Conservation (phyloP, 2,888 invertebrate genomes). For the Salticus scenicus region DNA sequence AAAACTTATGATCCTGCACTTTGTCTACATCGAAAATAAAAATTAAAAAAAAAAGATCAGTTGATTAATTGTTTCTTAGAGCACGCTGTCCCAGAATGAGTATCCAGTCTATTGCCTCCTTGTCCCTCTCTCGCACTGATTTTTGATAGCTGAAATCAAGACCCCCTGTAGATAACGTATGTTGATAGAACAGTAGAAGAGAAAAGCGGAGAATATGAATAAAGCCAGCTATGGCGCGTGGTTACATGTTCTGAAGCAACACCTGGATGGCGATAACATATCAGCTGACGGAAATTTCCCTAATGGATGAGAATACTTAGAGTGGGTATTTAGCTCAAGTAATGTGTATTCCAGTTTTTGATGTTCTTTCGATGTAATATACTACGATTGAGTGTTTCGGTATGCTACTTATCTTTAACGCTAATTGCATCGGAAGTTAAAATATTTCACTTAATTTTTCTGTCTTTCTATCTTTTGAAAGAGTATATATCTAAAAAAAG, state of each 20-base stretch:
- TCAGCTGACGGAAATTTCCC: neutral
- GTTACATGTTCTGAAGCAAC: neutral
- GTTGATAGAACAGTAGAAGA: neutral
- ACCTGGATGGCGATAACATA: neutral
- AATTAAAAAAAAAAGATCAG: neutral
- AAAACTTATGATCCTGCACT: neutral
- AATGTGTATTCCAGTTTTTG: too few relatives aligned
- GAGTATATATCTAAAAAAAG: too few relatives aligned
- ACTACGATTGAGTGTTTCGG: too few relatives aligned
- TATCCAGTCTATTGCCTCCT: conserved; percentile 47
- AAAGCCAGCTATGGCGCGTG: neutral
- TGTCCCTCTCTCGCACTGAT: conserved; percentile 26
- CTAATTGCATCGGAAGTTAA: too few relatives aligned
- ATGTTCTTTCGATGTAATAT: too few relatives aligned
- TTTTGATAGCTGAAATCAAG: conserved; percentile 7
- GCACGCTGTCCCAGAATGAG: conserved; percentile 33
- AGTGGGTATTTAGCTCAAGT: too few relatives aligned
- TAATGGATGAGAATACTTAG: conserved; percentile 1
- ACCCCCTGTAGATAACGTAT: neutral
- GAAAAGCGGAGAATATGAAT: neutral
- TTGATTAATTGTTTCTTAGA: conserved; percentile 17
- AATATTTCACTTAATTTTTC: too few relatives aligned
- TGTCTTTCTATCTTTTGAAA: too few relatives aligned
- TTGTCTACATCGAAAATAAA: neutral
- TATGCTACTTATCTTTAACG: too few relatives aligned